Conservation (phyloP, 2,888 invertebrate genomes). For the Drosophila borealis region DNA sequence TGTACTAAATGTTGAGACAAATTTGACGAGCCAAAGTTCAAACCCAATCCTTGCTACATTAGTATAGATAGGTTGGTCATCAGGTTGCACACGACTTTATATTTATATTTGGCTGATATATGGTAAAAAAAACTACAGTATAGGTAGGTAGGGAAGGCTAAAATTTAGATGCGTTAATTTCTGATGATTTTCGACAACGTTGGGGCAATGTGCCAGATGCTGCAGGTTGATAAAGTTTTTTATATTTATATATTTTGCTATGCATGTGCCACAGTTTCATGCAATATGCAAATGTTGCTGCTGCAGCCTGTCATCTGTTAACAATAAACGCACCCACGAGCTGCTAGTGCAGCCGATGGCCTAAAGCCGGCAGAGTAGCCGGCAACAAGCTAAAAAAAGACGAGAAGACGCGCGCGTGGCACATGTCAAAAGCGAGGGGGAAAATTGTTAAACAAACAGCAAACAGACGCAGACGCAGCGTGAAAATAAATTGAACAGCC, state of each 20-base stretch:
- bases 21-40: too few species aligned
- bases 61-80: too few species aligned
- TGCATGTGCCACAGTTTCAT: conserved; percentile 20
- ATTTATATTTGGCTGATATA: background rate
- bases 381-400: conserved; percentile 26
- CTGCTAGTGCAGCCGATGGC: conserved; percentile 37
- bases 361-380: conserved; percentile 33
- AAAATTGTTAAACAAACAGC: conserved; percentile 63
- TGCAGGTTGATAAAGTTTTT: conserved; percentile 17
- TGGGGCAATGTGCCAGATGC: conserved; percentile 32
- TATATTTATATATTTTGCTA: conserved; percentile 1
- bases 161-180: conserved; percentile 19
- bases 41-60: too few species aligned
- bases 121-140: background rate
- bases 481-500: conserved; percentile 65
- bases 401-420: conserved; percentile 43
- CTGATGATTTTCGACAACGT: conserved; percentile 23
- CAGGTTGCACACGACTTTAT: background rate
- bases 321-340: conserved; percentile 56
- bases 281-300: conserved; percentile 45
- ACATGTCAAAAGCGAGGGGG: conserved; percentile 51
- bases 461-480: conserved; percentile 64
- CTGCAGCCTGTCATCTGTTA: conserved; percentile 57
- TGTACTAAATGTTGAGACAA: too few species aligned
- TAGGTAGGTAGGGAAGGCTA: background rate